Conservation (phyloP, 2,888 invertebrate species). For the Caradrina clavipalpis region DNA sequence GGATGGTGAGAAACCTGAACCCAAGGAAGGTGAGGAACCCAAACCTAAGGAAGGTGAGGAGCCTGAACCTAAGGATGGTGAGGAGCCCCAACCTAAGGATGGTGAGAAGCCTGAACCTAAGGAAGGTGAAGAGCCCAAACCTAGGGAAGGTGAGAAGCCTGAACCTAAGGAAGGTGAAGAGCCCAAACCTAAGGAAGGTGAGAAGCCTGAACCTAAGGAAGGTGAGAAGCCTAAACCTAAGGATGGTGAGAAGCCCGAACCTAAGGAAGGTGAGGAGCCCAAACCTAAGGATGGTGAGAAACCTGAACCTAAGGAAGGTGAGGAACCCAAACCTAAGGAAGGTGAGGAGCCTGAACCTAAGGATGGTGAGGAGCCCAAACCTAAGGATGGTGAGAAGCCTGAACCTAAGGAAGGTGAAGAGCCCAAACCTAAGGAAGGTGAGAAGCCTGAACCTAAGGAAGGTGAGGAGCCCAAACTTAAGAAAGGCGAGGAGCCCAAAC, state of each 20-base stretch:
- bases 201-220: slow-evolving; percentile 3
- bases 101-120: not conserved
- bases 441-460: not conserved
- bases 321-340: not conserved
- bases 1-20: not conserved
- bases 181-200: not conserved
- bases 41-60: not conserved
- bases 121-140: not conserved
- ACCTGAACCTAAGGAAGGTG: not conserved
- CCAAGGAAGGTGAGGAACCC: rapidly evolving
- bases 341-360: not conserved
- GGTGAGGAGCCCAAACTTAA: not conserved
- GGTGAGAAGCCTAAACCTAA: not conserved
- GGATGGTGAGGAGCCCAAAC: not conserved
- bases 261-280: not conserved
- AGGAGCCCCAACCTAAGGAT: not conserved
- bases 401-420: not conserved
- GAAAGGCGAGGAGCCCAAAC: not conserved
- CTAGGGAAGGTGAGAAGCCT: not conserved
- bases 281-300: not conserved
- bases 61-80: rapidly evolving
- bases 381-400: not conserved
- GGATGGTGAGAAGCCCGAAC: not conserved
- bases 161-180: not conserved
- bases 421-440: not conserved